These are phyloP conservation scores for Drosophila ercepeae DNA, from an alignment of 1,140 invertebrate genomes.

Conservation along the genomic window DNA sequence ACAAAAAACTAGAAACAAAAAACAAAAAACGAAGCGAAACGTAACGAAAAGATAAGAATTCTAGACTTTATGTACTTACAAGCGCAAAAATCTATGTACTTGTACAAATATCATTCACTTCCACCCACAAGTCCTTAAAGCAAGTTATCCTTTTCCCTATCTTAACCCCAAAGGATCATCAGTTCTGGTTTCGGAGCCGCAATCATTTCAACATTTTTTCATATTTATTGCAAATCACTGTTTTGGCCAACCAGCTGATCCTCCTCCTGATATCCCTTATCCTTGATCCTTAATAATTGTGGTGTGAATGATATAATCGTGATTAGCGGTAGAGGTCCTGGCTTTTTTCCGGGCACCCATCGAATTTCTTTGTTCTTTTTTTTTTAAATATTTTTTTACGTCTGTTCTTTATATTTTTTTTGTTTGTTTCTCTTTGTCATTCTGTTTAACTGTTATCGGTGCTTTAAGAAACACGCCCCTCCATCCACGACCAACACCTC, in stretches of 20 bases:
- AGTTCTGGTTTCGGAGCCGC: background rate
- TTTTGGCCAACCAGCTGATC: background rate
- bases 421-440: conserved; percentile 32
- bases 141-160: background rate
- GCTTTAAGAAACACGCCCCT: conserved; percentile 57
- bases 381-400: conserved; percentile 28
- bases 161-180: background rate
- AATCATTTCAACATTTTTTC: conserved; percentile 4
- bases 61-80: conserved; percentile 66
- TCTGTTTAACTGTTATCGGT: conserved; percentile 63
- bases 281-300: background rate
- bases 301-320: conserved; percentile 18
- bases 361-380: conserved; percentile 53
- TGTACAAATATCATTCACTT: background rate
- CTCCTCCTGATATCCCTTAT: background rate
- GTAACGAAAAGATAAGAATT: conserved; percentile 14
- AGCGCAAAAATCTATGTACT: conserved; percentile 8
- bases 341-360: conserved; percentile 7
- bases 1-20: conserved; percentile 1
- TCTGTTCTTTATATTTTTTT: conserved; percentile 8
- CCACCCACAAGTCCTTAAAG: background rate
- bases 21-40: conserved; percentile 9
- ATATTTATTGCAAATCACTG: background rate
- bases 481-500: background rate
- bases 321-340: conserved; percentile 27